These are phyloP conservation scores for Redunca redunca DNA, from an alignment of 2,113 vertebrate genomes.

Conservation along the genomic window DNA sequence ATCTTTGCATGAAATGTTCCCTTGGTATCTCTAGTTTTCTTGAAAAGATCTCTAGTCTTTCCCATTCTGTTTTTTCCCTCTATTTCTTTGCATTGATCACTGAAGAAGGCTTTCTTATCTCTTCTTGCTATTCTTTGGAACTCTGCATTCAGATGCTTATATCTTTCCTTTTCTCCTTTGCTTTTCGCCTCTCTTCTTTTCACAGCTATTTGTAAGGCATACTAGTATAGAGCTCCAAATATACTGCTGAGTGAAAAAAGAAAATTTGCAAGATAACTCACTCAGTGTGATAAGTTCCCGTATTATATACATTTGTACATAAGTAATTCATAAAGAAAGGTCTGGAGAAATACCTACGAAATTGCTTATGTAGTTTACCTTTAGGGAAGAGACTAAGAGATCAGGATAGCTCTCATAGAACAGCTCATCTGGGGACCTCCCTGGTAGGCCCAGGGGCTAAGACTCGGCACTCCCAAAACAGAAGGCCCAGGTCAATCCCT, in stretches of 20 bases:
- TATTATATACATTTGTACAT: neutral
- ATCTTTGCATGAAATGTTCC: too few species aligned
- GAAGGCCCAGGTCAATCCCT: neutral
- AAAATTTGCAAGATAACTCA: neutral
- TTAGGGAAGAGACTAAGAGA: neutral
- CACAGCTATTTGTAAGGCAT: too few species aligned
- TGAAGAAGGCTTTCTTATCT: too few species aligned
- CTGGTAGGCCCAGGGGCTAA: neutral
- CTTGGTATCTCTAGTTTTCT: too few species aligned
- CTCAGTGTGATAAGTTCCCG: neutral
- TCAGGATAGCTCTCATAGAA: neutral
- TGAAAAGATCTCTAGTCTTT: too few species aligned
- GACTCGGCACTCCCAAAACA: neutral
- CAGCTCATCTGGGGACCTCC: neutral
- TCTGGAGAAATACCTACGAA: neutral
- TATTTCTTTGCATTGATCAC: too few species aligned
- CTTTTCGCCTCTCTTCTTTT: too few species aligned
- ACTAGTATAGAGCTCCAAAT: neutral
- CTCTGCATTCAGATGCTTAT: too few species aligned
- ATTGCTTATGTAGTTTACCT: neutral
- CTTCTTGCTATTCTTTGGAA: too few species aligned
- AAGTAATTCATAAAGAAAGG: neutral
- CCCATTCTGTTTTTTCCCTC: too few species aligned
- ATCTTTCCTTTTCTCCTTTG: too few species aligned
- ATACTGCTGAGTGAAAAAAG: neutral